Base-by-base conservation (phyloP, 2,797 vertebrate species). In the Paedocypris micromegethes region DNA sequence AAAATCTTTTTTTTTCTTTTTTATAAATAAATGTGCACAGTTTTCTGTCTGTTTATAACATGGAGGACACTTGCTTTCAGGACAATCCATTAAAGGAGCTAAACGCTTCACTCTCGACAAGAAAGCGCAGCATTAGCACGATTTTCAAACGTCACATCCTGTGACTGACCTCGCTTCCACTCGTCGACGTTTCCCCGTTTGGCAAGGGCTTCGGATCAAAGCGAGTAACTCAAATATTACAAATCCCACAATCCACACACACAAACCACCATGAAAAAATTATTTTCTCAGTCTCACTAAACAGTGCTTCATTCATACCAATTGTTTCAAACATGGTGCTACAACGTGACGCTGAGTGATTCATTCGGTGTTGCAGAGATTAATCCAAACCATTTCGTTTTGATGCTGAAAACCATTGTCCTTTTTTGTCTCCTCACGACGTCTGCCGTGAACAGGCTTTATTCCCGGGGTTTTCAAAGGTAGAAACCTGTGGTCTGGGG, bases 401-500 rank as follows among this genome's bases (percentile, higher is more conserved):
- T 2, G 45, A 62, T 49, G 41, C 3, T 5, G 3, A 37, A 4
- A 39, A 6, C 2, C 23, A n/a, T 9, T 3, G 45, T n/a, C 9
- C 59, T 39, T 58, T 2, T 40, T 47, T 48, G 37, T 39, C 9
- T 53, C 3, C 23, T 42, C 23, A 6, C 1, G 50, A 57, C 45
- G 64, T 65, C 39, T 58, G 2, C 58, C n/a, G 9, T 4, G 44
- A 62, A 2, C 6, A 23, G 63, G 63, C 61, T 42, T 2, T 60
- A 40, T 5, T 47, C 38, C 23, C 23, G 42, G 5, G 48, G 46
- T n/a, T 3, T 9, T 90, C 80, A 89, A 65, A 87, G 78, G 69
- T 85, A 83, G 51, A 85, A 87, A 23, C 83, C 83, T 3, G 85
- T 79, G 40, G 80, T 79, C 9, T 82, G 82, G 39, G 82, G 75